Evolutionary conservation across 2,113 vertebrate genomes (phyloP).

Genomic region (Tylochromis polylepis): DNA sequence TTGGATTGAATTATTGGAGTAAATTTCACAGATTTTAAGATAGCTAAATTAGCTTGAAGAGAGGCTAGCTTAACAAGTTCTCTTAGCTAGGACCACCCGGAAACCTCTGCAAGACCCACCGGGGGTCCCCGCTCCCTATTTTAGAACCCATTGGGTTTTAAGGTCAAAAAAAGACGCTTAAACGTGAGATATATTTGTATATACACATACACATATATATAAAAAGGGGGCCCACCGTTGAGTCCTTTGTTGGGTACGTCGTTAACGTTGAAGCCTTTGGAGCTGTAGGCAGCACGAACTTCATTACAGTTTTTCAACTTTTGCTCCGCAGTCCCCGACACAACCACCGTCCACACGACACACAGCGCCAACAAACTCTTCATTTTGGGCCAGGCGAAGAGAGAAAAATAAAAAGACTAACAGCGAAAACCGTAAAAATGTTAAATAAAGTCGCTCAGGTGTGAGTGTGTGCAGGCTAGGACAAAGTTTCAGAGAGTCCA

Average conservation of each 20-base stretch:
- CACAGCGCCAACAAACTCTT: slow-evolving; percentile 65
- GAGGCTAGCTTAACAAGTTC: not conserved
- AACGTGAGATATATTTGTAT: not conserved
- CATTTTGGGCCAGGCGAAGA: slow-evolving; percentile 33
- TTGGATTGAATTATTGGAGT: not conserved
- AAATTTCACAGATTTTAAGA: not conserved
- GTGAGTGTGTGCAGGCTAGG: slow-evolving; percentile 28
- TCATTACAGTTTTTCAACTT: slow-evolving; percentile 87
- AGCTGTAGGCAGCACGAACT: slow-evolving; percentile 81
- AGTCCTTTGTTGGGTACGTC: slow-evolving; percentile 86
- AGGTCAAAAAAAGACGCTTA: not conserved
- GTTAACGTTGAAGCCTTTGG: slow-evolving; percentile 87
- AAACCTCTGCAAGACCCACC: not conserved
- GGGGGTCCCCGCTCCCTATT: not conserved
- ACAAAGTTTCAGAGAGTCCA: slow-evolving; percentile 41
- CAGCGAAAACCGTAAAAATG: not conserved
- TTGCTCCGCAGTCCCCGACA: slow-evolving; percentile 74
- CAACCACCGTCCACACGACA: slow-evolving; percentile 68
- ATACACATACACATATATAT: not conserved
- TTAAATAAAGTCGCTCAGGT: not conserved
- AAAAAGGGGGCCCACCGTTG: slow-evolving; percentile 72
- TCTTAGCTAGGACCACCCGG: not conserved
- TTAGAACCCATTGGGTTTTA: not conserved
- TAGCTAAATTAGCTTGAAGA: too few species aligned
- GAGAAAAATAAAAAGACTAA: not conserved